phyloP scores from a whole-genome alignment of 1,140 invertebrate genomes.

The Bicyclus anynana region DNA sequence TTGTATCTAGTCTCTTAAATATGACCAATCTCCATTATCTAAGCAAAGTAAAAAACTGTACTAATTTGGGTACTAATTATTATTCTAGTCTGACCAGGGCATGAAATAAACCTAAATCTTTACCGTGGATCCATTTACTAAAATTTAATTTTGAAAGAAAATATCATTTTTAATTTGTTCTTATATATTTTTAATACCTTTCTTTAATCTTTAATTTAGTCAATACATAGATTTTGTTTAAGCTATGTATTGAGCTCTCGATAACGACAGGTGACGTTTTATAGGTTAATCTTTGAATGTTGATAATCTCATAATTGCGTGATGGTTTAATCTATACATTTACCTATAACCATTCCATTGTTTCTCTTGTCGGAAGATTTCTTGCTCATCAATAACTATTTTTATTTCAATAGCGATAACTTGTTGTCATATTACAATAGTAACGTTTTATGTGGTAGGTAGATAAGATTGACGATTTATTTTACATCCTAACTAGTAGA shows the following conservation, averaged over 20 bases:
- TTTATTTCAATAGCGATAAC: slow-evolving; percentile 18
- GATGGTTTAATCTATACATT: slow-evolving; percentile 12
- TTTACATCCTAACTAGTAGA: not conserved
- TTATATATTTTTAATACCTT: no score
- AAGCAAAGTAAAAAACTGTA: no score
- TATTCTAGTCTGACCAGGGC: no score
- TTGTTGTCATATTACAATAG: slow-evolving; percentile 10
- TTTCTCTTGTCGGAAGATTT: slow-evolving; percentile 23
- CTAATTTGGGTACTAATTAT: no score
- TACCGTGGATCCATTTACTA: no score
- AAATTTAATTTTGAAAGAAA: no score
- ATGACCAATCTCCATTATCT: no score
- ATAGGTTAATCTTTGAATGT: slow-evolving; percentile 22
- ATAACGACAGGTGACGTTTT: slow-evolving; percentile 18
- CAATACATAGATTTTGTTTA: not conserved
- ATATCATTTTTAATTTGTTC: no score
- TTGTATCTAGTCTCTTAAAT: no score
- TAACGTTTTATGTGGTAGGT: not conserved
- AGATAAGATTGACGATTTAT: not conserved
- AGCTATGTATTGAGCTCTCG: slow-evolving; percentile 17
- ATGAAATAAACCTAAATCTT: no score
- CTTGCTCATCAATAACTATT: slow-evolving; percentile 18
- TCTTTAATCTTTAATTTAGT: no score
- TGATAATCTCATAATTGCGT: slow-evolving; percentile 19
- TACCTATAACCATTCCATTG: slow-evolving; percentile 18